Percentiles rank a stretch among this genome's conserved stretches.
Evolutionary conservation across 2,888 invertebrate genomes (phyloP).

Genomic region (Hirtodrosophila duncani): DNA sequence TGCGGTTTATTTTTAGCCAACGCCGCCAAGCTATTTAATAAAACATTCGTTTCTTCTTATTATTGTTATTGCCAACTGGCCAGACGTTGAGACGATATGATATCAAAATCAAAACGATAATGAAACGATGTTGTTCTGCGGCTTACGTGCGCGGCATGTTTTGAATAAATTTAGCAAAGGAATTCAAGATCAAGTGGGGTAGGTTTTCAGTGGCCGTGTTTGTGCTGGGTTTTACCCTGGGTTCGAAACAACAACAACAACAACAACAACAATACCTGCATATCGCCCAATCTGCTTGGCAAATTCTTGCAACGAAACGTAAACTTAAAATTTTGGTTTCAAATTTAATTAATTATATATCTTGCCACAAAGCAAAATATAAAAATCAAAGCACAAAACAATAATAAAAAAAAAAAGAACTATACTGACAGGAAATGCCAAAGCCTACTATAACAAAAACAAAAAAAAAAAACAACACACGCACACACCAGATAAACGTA

Average conservation of each 20-base stretch:
- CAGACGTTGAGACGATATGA: slow-evolving; percentile 2
- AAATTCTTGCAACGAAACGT: no score
- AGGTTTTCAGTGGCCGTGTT: no score
- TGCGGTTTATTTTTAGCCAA: slow-evolving; percentile 29
- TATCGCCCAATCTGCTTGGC: slow-evolving; percentile 8
- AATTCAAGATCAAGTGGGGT: slow-evolving; percentile 35
- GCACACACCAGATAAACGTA: slow-evolving; percentile 27
- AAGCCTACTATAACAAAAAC: slow-evolving; percentile 30
- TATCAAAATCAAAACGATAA: slow-evolving; percentile 7
- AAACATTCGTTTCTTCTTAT: slow-evolving; percentile 6
- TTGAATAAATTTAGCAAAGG: slow-evolving; percentile 51
- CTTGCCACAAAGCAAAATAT: neutral
- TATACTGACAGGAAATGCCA: neutral
- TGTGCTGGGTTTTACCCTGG: no score
- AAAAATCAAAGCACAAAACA: neutral
- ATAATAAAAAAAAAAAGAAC: slow-evolving; percentile 1
- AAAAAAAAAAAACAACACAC: slow-evolving; percentile 21
- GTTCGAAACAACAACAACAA: no score
- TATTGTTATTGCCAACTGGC: slow-evolving; percentile 8
- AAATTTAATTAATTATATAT: neutral
- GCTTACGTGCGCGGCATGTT: slow-evolving; percentile 44
- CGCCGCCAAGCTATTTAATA: slow-evolving; percentile 6
- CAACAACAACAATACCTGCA: slow-evolving; percentile 11
- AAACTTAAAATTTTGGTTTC: no score
- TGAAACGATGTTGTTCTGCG: slow-evolving; percentile 9